These are phyloP conservation scores for Pseudopodoces humilis DNA, from an alignment of 2,113 vertebrate species.

Conservation along the genomic window DNA sequence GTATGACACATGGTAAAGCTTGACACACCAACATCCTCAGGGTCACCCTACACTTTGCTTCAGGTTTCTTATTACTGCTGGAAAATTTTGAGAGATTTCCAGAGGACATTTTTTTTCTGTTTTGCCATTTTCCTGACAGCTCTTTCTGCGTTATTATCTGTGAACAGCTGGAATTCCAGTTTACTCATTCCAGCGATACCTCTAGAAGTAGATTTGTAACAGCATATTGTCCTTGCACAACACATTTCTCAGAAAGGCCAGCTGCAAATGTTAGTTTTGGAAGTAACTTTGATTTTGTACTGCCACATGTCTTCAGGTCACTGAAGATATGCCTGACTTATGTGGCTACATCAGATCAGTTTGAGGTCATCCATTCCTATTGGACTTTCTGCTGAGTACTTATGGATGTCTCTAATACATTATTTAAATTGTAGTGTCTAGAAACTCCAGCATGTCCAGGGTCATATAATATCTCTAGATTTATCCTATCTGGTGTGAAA, in stretches of 20 bases:
- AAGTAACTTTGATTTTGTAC: neutral
- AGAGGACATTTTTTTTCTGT: neutral
- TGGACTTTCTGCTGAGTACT: neutral
- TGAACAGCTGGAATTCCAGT: neutral
- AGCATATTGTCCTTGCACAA: neutral
- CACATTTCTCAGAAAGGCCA: neutral
- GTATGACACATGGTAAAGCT: neutral
- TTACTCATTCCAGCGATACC: neutral
- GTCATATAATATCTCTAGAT: neutral
- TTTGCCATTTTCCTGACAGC: neutral
- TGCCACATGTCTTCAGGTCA: neutral
- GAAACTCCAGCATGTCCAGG: neutral
- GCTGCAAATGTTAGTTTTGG: neutral
- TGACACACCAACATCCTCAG: neutral
- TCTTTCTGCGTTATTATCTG: neutral
- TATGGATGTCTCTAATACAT: neutral
- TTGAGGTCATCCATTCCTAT: neutral
- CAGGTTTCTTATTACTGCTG: neutral
- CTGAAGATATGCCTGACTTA: neutral
- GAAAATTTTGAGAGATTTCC: neutral
- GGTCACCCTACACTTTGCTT: neutral
- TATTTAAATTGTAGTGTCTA: neutral
- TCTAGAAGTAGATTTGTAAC: neutral
- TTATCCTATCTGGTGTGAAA: neutral
- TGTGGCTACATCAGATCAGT: neutral